These are phyloP conservation scores for Scomber japonicus DNA, from an alignment of 2,113 vertebrate species.

Conservation along the genomic window DNA sequence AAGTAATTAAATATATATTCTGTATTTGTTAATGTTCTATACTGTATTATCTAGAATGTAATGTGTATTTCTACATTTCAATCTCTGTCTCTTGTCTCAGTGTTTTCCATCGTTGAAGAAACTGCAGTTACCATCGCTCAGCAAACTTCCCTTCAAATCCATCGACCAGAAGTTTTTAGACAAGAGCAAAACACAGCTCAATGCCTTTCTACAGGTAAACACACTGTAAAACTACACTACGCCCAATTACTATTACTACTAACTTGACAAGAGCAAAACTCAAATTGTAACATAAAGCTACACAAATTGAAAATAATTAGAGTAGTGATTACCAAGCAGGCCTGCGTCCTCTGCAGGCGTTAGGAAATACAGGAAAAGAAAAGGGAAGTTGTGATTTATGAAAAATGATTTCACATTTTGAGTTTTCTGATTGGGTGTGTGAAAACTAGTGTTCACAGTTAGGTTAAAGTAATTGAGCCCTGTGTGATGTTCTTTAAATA, in stretches of 20 bases:
- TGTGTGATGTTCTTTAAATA: no score
- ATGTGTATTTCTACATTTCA: not conserved
- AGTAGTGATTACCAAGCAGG: not conserved
- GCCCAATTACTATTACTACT: not conserved
- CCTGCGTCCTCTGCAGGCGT: no score
- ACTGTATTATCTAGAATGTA: not conserved
- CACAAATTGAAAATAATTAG: not conserved
- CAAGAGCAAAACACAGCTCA: conserved; percentile 97
- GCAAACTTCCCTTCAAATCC: conserved; percentile 99
- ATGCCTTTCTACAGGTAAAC: conserved; percentile 96
- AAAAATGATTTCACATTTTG: no score
- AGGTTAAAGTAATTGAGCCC: no score
- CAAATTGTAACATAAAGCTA: not conserved
- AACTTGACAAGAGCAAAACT: not conserved
- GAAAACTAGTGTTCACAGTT: no score
- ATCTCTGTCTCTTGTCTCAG: conserved; percentile 74
- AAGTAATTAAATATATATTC: not conserved
- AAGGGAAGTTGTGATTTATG: no score
- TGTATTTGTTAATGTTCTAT: not conserved
- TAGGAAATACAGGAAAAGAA: no score
- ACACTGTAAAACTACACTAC: not conserved
- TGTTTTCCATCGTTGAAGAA: conserved; percentile 98
- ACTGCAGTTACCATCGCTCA: conserved; percentile 96
- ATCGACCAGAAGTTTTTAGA: conserved; percentile 98
- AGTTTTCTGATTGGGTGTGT: no score